These are phyloP conservation scores for Sphaerodactylus townsendi DNA, from an alignment of 2,113 vertebrate species.

Conservation along the genomic window DNA sequence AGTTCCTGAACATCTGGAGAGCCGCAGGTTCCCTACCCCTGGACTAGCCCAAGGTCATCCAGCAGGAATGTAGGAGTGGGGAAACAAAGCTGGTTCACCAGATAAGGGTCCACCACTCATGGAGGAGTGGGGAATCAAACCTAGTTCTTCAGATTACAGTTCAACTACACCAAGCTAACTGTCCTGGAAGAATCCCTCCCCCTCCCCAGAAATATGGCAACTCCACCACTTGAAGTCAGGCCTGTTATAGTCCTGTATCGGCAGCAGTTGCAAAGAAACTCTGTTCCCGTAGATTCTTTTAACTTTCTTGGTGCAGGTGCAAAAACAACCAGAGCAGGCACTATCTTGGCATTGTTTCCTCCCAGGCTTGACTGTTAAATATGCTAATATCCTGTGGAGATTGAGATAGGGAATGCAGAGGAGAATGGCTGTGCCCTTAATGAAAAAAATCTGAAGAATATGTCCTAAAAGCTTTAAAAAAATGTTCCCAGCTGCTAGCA, in stretches of 20 bases:
- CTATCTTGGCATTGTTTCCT: not conserved
- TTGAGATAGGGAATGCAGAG: conserved; percentile 22
- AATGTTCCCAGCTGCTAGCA: conserved; percentile 72
- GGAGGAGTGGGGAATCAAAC: too few species aligned
- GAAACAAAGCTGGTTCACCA: too few species aligned
- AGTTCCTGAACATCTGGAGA: too few species aligned
- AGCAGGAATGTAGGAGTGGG: too few species aligned
- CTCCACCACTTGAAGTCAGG: too few species aligned
- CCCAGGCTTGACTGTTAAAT: conserved; percentile 22
- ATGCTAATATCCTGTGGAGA: conserved; percentile 20
- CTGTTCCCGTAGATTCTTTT: not conserved
- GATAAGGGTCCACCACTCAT: too few species aligned
- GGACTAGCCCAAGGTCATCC: too few species aligned
- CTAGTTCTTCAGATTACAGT: too few species aligned
- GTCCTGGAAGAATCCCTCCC: too few species aligned
- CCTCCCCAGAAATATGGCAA: too few species aligned
- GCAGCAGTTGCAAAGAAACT: not conserved
- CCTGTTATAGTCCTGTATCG: not conserved
- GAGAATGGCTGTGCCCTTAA: conserved; percentile 57
- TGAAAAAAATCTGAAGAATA: conserved; percentile 12
- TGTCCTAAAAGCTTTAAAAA: conserved; percentile 43
- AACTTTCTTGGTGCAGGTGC: not conserved
- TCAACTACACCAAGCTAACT: too few species aligned
- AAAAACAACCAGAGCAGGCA: not conserved
- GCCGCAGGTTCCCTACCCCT: too few species aligned